Evolutionary conservation across 2,888 invertebrate genomes (phyloP), one percentile per base, ranked within the genome.

Genomic region (Rhaphigaster nebulosa): DNA sequence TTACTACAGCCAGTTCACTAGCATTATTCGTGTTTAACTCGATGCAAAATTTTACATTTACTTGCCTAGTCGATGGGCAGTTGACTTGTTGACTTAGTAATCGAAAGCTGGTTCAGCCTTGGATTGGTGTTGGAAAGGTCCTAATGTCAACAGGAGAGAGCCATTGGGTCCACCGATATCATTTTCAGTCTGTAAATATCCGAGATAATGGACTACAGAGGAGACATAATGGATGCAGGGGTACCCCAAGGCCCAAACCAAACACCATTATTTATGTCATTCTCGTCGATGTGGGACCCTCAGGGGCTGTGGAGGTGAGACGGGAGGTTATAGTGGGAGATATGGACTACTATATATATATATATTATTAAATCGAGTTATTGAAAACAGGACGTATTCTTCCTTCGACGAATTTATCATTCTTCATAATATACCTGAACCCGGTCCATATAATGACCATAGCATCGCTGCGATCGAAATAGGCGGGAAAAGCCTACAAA

Each of bases 121-220:
- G 34, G 70, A 38, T 76, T 76, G 34, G 23, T n/a, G n/a, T 20
- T 38, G 1, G 34, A 23, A 34, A 23, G 70, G 34, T 34, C 4
- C 23, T 1, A 65, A 13, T 29, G 65, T 65, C 70, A 34, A 76
- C 70, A 38, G 34, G 5, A 20, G 23, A 23, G 20, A 23, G 20
- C 70, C 34, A 38, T 34, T 23, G 20, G 34, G 5, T 8, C 5
- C 29, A 38, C 20, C 34, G 70, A 76, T 76, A 76, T 76, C 70
- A 23, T 38, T 76, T 70, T 76, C 70, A 38, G 20, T 76, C 70
- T 18, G 70, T 76, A 76, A 76, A 76, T 76, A 76, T 76, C 34
- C 38, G 34, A 65, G 38, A 8, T 76, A 76, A 76, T 76, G 70
- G 70, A 38, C 70, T 23, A 10, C 29, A 5, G 65, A n/a, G 60